Evolutionary conservation across 2,888 invertebrate species (phyloP).

Genomic region (Rhamnusium bicolor): DNA sequence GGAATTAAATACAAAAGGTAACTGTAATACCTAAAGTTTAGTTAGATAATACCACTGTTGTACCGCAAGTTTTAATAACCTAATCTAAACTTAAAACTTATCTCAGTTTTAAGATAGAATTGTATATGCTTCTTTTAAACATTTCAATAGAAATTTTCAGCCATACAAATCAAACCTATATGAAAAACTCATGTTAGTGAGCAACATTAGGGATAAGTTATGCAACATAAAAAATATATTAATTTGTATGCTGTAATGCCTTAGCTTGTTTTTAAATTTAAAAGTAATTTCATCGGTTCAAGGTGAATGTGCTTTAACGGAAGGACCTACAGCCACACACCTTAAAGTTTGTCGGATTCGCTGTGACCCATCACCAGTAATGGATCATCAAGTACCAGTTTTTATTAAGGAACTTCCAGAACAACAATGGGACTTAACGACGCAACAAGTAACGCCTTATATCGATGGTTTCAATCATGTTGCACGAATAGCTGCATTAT

Average conservation of each 20-base stretch:
- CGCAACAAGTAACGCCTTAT: slow-evolving; percentile 89
- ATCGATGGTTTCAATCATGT: slow-evolving; percentile 96
- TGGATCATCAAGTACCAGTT: slow-evolving; percentile 93
- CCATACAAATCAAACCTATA: too few species aligned
- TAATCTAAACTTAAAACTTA: too few species aligned
- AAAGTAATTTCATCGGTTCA: not conserved
- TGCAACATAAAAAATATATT: too few species aligned
- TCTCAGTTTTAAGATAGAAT: not conserved
- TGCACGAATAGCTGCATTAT: slow-evolving; percentile 89
- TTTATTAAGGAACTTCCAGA: slow-evolving; percentile 72
- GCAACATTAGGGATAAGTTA: too few species aligned
- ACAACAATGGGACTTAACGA: slow-evolving; percentile 93
- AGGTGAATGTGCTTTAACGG: slow-evolving; percentile 73
- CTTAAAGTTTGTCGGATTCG: slow-evolving; percentile 89
- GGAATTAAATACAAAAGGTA: slow-evolving; percentile 83
- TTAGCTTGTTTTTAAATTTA: too few species aligned
- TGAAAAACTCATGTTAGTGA: too few species aligned
- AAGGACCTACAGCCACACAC: slow-evolving; percentile 91
- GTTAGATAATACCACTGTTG: too few species aligned
- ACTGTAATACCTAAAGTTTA: too few species aligned
- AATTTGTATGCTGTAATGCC: too few species aligned
- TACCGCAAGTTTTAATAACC: too few species aligned
- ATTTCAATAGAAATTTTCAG: too few species aligned
- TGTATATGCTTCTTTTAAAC: not conserved
- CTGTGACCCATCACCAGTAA: slow-evolving; percentile 85